Evolutionary conservation across 2,113 vertebrate genomes (phyloP).

Genomic region (Emydocephalus ijimae): DNA sequence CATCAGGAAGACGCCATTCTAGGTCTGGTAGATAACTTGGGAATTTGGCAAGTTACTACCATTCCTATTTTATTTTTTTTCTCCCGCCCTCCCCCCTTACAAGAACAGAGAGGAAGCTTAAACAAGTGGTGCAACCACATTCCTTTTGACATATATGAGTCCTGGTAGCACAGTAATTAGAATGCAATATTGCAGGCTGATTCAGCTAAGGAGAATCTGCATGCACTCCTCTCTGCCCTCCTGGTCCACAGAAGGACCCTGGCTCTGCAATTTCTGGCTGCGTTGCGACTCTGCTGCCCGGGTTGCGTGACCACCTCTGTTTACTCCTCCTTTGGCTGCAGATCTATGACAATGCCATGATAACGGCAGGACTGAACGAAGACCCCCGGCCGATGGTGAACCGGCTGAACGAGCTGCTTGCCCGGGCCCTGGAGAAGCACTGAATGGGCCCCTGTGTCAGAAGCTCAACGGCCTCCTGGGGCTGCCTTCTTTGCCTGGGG

Average conservation of each 20-base stretch:
- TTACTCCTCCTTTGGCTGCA: conserved; percentile 52
- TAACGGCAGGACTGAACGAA: conserved; percentile 88
- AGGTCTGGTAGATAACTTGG: not conserved
- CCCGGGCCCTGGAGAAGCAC: conserved; percentile 83
- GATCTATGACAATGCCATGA: conserved; percentile 99
- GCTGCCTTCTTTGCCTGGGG: not conserved
- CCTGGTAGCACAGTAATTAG: not conserved
- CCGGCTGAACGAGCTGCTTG: conserved; percentile 86
- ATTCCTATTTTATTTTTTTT: not conserved
- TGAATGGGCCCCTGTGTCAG: conserved; percentile 66
- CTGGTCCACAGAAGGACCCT: not conserved
- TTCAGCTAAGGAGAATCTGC: not conserved
- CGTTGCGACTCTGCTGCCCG: not conserved
- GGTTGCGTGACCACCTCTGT: fast-evolving
- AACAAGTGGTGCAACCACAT: not conserved
- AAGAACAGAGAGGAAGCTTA: not conserved
- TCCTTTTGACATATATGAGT: not conserved
- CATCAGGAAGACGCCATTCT: not conserved
- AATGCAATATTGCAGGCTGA: not conserved
- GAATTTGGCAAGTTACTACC: not conserved
- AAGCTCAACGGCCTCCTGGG: not conserved
- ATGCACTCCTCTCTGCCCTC: no score
- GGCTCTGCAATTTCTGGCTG: not conserved
- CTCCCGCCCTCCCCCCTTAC: no score
- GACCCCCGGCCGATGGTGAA: conserved; percentile 92